These are phyloP conservation scores for Theocolax elegans DNA, from an alignment of 1,140 invertebrate species.

Conservation along the genomic window DNA sequence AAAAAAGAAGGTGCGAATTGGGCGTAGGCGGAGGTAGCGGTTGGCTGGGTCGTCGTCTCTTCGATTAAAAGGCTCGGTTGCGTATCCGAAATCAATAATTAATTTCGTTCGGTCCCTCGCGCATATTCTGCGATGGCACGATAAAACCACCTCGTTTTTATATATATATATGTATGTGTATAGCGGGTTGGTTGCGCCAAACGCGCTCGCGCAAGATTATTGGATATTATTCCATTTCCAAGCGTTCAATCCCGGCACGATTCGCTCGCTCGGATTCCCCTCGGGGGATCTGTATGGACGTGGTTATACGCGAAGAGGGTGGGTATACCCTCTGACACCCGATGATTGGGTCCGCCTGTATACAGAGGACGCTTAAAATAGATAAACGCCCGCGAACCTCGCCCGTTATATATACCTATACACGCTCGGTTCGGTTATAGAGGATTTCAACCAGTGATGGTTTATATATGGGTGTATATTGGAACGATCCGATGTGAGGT, in stretches of 20 bases:
- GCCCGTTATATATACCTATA: too few relatives aligned
- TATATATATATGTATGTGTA: too few relatives aligned
- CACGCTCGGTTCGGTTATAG: too few relatives aligned
- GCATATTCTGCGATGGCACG: constrained; percentile 41
- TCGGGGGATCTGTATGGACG: not conserved
- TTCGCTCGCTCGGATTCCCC: constrained; percentile 57
- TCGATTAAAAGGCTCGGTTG: constrained; percentile 59
- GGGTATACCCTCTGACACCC: constrained; percentile 44
- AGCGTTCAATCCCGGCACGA: constrained; percentile 64
- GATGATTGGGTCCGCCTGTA: constrained; percentile 48
- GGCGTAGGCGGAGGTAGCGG: constrained; percentile 44
- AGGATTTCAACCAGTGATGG: too few relatives aligned
- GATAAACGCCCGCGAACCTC: constrained; percentile 13
- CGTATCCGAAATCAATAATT: constrained; percentile 67
- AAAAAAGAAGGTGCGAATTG: constrained; percentile 9
- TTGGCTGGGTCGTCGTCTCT: constrained; percentile 48
- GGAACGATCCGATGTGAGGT: too few relatives aligned
- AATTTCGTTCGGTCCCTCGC: constrained; percentile 50
- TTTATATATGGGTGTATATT: too few relatives aligned
- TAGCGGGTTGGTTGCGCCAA: too few relatives aligned
- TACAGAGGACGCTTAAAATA: constrained; percentile 41
- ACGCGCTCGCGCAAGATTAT: constrained; percentile 59
- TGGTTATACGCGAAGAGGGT: not conserved
- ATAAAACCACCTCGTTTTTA: constrained; percentile 53
- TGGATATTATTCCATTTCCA: constrained; percentile 66